Evolutionary conservation across 2,113 vertebrate species (phyloP).

Genomic region (Pyrgilauda ruficollis): DNA sequence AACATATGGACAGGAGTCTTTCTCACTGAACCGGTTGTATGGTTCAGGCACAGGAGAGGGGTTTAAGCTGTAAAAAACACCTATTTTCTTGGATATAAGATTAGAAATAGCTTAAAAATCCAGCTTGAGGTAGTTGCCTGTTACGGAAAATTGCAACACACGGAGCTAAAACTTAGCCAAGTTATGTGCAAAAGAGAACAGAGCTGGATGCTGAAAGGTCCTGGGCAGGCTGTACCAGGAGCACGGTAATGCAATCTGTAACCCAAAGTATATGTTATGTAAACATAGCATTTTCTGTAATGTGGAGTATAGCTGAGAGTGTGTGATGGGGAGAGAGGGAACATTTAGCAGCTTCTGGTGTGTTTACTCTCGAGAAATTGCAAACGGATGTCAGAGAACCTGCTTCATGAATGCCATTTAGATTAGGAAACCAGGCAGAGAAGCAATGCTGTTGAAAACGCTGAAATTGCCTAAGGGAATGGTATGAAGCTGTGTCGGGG

Average conservation of each 20-base stretch:
- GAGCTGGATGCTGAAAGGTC: background rate
- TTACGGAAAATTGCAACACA: background rate
- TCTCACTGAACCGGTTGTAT: background rate
- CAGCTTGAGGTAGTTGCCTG: background rate
- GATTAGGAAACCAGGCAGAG: background rate
- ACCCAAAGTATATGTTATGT: background rate
- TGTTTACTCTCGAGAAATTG: constrained; percentile 2
- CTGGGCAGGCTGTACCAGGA: constrained; percentile 4
- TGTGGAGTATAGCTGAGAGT: background rate
- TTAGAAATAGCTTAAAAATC: background rate
- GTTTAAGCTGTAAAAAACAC: background rate
- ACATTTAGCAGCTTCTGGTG: background rate
- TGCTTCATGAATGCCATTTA: background rate
- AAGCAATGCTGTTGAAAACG: background rate
- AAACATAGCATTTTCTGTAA: background rate
- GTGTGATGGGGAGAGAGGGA: background rate
- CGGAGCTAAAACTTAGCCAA: background rate
- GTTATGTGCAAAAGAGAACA: background rate
- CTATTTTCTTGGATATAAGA: background rate
- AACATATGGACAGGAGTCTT: accelerated
- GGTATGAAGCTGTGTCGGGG: background rate
- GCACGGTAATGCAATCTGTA: background rate
- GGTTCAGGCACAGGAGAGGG: background rate
- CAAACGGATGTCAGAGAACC: background rate
- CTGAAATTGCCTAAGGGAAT: background rate